A percentile compares a stretch with the other conserved stretches of the same genome.
Conservation (phyloP, 1,140 invertebrate genomes). For the Homalodisca vitripennis region DNA sequence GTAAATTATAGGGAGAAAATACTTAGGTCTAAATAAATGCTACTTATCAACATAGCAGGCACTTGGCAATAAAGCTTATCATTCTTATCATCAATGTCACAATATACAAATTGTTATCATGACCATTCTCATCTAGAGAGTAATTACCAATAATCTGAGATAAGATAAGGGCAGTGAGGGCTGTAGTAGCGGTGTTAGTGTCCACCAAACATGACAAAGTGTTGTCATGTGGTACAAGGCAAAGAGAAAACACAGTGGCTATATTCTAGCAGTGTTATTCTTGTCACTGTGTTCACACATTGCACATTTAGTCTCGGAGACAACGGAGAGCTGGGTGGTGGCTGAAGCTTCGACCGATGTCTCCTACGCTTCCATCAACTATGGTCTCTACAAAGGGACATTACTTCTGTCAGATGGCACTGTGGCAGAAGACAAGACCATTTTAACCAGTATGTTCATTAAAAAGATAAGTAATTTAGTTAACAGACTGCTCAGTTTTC, state of each 20-base stretch:
- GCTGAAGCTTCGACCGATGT: background rate
- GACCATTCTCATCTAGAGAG: no score
- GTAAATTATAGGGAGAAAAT: no score
- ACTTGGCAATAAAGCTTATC: no score
- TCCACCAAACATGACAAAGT: no score
- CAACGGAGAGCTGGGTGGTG: background rate
- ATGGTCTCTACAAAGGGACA: background rate
- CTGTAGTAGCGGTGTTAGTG: no score
- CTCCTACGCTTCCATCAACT: background rate
- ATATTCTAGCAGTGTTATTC: background rate
- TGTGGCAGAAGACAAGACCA: background rate
- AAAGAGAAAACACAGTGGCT: background rate
- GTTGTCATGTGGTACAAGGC: background rate
- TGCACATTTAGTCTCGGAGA: background rate
- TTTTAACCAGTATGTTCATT: background rate
- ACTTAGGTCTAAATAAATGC: no score
- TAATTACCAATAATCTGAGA: constrained; percentile 10
- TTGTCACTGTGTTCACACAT: background rate
- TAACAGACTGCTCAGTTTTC: no score
- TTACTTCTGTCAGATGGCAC: background rate
- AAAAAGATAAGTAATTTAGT: no score
- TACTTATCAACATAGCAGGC: no score
- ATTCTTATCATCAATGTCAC: background rate
- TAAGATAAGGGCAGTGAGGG: background rate
- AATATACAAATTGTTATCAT: background rate